Evolutionary conservation across 2,113 vertebrate genomes (phyloP).

Genomic region (Calcarius ornatus): DNA sequence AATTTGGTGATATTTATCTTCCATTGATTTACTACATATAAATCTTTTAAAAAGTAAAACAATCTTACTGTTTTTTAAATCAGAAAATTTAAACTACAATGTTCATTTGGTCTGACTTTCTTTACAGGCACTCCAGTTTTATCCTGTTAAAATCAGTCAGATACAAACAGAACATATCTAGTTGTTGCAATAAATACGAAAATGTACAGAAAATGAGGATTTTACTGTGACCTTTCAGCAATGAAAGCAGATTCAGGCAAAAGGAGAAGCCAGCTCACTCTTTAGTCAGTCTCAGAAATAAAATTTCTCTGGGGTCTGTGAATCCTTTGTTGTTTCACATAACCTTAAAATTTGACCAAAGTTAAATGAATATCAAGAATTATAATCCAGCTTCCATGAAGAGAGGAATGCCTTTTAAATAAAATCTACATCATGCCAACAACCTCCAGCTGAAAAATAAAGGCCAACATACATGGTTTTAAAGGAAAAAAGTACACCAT

Average conservation of each 20-base stretch:
- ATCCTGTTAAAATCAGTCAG: background rate
- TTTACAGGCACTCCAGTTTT: background rate
- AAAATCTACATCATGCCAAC: background rate
- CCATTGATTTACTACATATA: background rate
- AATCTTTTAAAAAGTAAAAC: background rate
- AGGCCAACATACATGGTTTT: background rate
- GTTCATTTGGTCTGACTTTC: background rate
- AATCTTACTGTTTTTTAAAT: background rate
- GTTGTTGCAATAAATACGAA: background rate
- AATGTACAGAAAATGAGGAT: background rate
- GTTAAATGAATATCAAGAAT: background rate
- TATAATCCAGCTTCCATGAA: background rate
- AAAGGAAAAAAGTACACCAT: background rate
- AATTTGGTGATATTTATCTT: background rate
- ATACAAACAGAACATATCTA: background rate
- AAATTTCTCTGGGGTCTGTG: background rate
- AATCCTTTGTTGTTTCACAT: background rate
- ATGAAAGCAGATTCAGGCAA: background rate
- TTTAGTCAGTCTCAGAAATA: background rate
- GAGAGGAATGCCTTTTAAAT: background rate
- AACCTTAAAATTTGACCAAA: background rate
- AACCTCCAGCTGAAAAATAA: background rate
- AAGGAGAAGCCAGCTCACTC: background rate
- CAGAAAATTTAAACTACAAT: background rate
- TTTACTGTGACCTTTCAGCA: background rate